Evolutionary conservation across 1,140 invertebrate species (phyloP).

Genomic region (Odontomachus brunneus): DNA sequence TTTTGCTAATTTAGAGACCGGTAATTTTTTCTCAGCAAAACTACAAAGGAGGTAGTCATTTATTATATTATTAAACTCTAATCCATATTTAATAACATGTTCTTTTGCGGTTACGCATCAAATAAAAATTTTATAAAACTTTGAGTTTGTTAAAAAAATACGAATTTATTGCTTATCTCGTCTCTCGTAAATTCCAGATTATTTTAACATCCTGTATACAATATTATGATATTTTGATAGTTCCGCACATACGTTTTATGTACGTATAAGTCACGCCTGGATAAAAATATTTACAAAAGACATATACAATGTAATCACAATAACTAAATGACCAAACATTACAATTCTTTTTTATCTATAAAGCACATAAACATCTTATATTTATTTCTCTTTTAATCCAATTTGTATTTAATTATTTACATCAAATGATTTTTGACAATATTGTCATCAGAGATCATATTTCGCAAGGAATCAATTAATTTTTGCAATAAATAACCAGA

Average conservation of each 20-base stretch:
- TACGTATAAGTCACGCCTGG: constrained; percentile 5
- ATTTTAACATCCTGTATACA: too few relatives aligned
- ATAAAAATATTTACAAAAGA: constrained; percentile 64
- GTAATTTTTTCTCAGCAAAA: neutral
- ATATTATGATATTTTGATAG: too few relatives aligned
- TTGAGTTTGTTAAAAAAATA: too few relatives aligned
- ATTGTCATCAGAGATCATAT: constrained; percentile 77
- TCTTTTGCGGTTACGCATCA: too few relatives aligned
- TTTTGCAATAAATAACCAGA: constrained; percentile 69
- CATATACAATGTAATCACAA: constrained; percentile 48
- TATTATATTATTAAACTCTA: too few relatives aligned
- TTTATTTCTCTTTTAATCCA: neutral
- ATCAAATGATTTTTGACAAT: constrained; percentile 73
- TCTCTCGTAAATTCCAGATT: too few relatives aligned
- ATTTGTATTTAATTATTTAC: constrained; percentile 58
- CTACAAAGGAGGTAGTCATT: neutral
- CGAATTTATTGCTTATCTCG: too few relatives aligned
- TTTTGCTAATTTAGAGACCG: neutral
- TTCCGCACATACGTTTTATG: constrained; percentile 1
- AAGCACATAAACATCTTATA: constrained; percentile 33
- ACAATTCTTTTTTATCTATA: neutral
- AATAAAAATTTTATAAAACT: too few relatives aligned
- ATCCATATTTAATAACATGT: neutral
- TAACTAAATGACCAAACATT: neutral
- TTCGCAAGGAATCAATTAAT: constrained; percentile 71